These are phyloP conservation scores for Miltochrista miniata DNA, from an alignment of 2,888 invertebrate genomes.

Conservation along the genomic window DNA sequence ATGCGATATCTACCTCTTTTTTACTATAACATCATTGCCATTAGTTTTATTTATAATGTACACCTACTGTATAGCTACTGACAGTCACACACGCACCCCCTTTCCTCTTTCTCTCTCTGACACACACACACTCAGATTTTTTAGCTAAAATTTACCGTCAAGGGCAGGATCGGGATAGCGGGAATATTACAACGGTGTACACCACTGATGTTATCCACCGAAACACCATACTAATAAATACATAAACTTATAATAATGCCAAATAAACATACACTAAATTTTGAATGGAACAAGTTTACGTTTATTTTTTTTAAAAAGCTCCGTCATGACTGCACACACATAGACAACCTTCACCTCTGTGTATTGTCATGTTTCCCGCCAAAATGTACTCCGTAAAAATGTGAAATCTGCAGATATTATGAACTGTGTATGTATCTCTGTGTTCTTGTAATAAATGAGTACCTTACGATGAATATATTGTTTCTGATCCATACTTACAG, in stretches of 20 bases:
- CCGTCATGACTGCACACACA: conserved; percentile 14
- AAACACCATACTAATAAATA: conserved; percentile 31
- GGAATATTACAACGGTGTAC: conserved; percentile 16
- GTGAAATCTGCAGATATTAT: conserved; percentile 7
- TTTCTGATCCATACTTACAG: too few species aligned
- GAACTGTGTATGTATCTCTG: too few species aligned
- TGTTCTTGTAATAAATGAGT: too few species aligned
- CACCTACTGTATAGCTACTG: too few species aligned
- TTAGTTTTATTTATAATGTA: too few species aligned
- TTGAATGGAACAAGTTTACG: conserved; percentile 23
- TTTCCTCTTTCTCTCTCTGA: not conserved
- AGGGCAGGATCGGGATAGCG: conserved; percentile 18
- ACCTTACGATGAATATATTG: too few species aligned
- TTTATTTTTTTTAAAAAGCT: conserved; percentile 19
- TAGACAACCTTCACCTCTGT: conserved; percentile 32
- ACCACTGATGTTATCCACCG: conserved; percentile 9
- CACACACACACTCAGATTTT: not conserved
- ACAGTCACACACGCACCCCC: too few species aligned
- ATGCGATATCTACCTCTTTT: too few species aligned
- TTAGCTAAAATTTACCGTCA: not conserved
- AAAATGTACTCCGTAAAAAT: conserved; percentile 25
- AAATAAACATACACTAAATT: conserved; percentile 30
- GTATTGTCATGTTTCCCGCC: conserved; percentile 32
- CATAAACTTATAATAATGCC: conserved; percentile 25
- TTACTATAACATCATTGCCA: too few species aligned